A percentile compares a stretch with the other conserved stretches of the same genome.
Evolutionary conservation across 2,113 vertebrate genomes (phyloP).

Genomic region (Dunckerocampus dactyliophorus): DNA sequence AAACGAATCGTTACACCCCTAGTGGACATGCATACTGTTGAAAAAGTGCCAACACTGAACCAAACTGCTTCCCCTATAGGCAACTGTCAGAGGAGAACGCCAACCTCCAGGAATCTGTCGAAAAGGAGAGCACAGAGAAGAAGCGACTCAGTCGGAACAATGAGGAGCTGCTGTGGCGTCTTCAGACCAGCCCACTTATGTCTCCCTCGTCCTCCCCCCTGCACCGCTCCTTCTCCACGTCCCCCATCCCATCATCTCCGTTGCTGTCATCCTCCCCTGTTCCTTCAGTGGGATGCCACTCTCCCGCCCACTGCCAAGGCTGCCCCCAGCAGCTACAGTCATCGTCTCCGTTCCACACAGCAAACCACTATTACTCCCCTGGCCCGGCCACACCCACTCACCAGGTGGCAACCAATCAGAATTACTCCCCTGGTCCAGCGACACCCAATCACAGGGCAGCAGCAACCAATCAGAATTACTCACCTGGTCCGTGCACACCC

Average conservation of each 20-base stretch:
- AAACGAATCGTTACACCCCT: too few species aligned
- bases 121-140: constrained; percentile 93
- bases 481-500: neutral
- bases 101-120: constrained; percentile 89
- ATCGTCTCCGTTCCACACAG: constrained; percentile 70
- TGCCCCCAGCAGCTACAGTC: constrained; percentile 79
- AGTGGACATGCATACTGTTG: too few species aligned
- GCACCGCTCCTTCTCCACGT: constrained; percentile 82
- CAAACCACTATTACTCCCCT: constrained; percentile 62
- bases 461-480: constrained; percentile 37
- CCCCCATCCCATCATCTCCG: constrained; percentile 80
- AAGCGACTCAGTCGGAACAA: constrained; percentile 93
- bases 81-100: constrained; percentile 94
- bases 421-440: constrained; percentile 24
- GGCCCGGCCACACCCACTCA: constrained; percentile 67
- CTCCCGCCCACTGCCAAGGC: constrained; percentile 79
- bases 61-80: constrained; percentile 59
- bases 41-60: too few species aligned
- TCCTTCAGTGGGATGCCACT: constrained; percentile 51
- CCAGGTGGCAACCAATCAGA: constrained; percentile 52
- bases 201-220: constrained; percentile 80
- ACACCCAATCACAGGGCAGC: constrained; percentile 3
- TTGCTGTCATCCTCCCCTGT: constrained; percentile 74
- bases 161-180: constrained; percentile 94
- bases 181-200: constrained; percentile 90